Evolutionary conservation across 2,888 invertebrate genomes (phyloP).

Genomic region (Physocephala rufipes): DNA sequence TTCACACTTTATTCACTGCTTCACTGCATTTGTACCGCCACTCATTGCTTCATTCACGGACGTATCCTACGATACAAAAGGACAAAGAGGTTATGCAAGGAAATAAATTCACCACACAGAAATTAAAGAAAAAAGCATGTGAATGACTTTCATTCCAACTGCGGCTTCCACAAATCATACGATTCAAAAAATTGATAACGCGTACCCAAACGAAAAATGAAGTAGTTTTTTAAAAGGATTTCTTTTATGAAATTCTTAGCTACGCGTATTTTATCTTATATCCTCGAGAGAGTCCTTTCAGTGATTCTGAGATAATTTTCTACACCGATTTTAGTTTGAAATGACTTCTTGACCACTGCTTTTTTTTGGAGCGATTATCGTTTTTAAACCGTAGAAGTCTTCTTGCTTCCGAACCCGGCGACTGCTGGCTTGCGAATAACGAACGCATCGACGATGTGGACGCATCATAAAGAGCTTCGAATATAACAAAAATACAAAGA

Average conservation of each 20-base stretch:
- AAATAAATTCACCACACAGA: constrained; percentile 54
- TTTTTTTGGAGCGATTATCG: background rate
- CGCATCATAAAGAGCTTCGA: constrained; percentile 50
- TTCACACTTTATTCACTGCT: no score
- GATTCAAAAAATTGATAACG: background rate
- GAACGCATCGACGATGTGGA: constrained; percentile 52
- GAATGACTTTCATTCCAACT: background rate
- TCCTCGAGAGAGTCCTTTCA: no score
- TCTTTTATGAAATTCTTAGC: background rate
- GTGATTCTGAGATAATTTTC: background rate
- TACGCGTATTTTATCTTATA: background rate
- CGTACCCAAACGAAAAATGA: background rate
- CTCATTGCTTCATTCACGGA: constrained; percentile 20
- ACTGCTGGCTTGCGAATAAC: constrained; percentile 66
- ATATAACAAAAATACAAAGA: constrained; percentile 44
- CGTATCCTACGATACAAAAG: constrained; percentile 45
- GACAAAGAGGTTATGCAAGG: constrained; percentile 43
- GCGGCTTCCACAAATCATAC: no score
- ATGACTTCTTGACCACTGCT: no score
- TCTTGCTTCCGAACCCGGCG: constrained; percentile 63
- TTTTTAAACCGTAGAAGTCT: constrained; percentile 10
- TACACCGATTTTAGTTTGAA: no score
- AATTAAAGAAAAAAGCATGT: constrained; percentile 48
- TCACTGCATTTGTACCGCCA: constrained; percentile 53
- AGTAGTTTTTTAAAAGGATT: background rate